phyloP scores from a whole-genome alignment of 2,888 invertebrate species.

The Drosophila falleni region DNA sequence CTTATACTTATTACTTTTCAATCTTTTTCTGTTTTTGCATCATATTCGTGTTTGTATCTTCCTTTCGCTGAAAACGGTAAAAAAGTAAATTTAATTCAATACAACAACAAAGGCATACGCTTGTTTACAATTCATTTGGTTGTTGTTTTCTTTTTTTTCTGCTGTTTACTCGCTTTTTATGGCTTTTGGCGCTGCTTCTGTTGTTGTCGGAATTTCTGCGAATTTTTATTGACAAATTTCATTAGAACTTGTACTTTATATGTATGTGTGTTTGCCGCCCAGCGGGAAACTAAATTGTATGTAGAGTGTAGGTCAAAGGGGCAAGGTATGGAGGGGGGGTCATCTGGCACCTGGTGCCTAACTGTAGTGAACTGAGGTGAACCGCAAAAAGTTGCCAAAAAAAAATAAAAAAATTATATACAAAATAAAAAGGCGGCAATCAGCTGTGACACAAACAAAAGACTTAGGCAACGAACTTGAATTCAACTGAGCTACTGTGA shows the following conservation, averaged over 20 bases:
- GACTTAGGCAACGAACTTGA: slow-evolving; percentile 79
- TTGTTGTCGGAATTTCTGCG: slow-evolving; percentile 66
- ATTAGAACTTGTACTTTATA: slow-evolving; percentile 73
- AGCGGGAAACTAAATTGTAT: slow-evolving; percentile 20
- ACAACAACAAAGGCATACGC: slow-evolving; percentile 54
- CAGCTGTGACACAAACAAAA: slow-evolving; percentile 66
- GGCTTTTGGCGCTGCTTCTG: slow-evolving; percentile 45
- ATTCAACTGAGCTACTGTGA: slow-evolving; percentile 19
- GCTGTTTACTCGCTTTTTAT: slow-evolving; percentile 56
- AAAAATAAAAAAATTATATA: slow-evolving; percentile 2
- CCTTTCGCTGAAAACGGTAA: slow-evolving; percentile 85
- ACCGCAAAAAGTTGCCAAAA: slow-evolving; percentile 48
- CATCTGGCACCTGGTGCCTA: slow-evolving; percentile 46
- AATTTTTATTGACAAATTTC: slow-evolving; percentile 80
- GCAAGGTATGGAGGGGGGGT: not conserved
- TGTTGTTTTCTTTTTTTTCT: slow-evolving; percentile 14
- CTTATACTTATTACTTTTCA: slow-evolving; percentile 27
- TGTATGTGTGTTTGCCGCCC: slow-evolving; percentile 23
- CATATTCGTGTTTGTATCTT: slow-evolving; percentile 59
- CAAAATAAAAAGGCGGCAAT: slow-evolving; percentile 31
- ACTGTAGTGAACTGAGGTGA: slow-evolving; percentile 74
- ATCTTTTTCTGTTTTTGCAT: slow-evolving; percentile 3
- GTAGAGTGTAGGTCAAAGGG: not conserved
- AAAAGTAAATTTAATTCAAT: slow-evolving; percentile 83
- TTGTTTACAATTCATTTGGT: slow-evolving; percentile 50